phyloP scores from a whole-genome alignment of 2,888 invertebrate species.

The Cheilosia urbana region DNA sequence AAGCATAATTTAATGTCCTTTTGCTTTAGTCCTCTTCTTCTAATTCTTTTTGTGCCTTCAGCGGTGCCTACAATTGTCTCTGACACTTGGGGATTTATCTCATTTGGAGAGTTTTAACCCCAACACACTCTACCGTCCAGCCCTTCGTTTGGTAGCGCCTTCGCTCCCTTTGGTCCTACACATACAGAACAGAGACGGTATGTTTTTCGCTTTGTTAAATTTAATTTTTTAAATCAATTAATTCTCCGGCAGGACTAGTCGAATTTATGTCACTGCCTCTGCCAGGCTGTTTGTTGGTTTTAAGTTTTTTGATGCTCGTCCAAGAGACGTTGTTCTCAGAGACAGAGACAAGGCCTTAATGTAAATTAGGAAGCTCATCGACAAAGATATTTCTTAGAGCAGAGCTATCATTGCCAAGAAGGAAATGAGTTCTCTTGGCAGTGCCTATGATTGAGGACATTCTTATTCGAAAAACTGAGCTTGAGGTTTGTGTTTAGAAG shows the following conservation, averaged over 20 bases:
- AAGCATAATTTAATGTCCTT: slow-evolving; percentile 72
- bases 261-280: slow-evolving; percentile 49
- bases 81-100: slow-evolving; percentile 70
- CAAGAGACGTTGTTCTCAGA: slow-evolving; percentile 49
- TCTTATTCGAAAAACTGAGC: slow-evolving; percentile 42
- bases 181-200: slow-evolving; percentile 9
- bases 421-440: slow-evolving; percentile 51
- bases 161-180: background rate
- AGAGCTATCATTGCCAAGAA: slow-evolving; percentile 45
- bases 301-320: slow-evolving; percentile 59
- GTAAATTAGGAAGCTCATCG: slow-evolving; percentile 46
- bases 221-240: slow-evolving; percentile 73
- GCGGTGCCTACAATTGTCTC: slow-evolving; percentile 69
- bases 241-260: slow-evolving; percentile 39
- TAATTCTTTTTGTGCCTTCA: slow-evolving; percentile 41
- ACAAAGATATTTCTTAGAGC: background rate
- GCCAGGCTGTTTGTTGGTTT: slow-evolving; percentile 50
- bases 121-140: slow-evolving; percentile 10
- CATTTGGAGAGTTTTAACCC: slow-evolving; percentile 61
- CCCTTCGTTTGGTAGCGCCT: slow-evolving; percentile 12
- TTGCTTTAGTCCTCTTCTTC: slow-evolving; percentile 43
- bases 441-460: slow-evolving; percentile 20
- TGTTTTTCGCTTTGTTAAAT: slow-evolving; percentile 64
- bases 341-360: slow-evolving; percentile 36
- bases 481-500: slow-evolving; percentile 6